phyloP scores from a whole-genome alignment of 2,113 vertebrate genomes.

The Cyanoderma ruficeps region DNA sequence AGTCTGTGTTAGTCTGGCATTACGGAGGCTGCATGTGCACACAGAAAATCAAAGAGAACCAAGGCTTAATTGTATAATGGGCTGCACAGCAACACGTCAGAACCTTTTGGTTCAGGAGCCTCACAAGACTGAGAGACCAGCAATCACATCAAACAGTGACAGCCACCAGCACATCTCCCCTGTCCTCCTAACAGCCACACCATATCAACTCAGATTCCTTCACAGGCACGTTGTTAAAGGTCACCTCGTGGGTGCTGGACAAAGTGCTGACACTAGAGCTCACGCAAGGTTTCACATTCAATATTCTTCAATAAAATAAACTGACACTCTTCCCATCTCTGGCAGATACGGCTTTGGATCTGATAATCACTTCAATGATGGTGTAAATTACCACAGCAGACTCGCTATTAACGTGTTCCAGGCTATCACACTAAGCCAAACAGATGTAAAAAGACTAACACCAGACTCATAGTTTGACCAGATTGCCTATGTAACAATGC shows the following conservation, averaged over 20 bases:
- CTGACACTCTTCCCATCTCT: background rate
- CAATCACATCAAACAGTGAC: background rate
- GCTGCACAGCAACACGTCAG: background rate
- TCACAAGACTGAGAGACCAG: background rate
- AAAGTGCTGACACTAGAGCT: background rate
- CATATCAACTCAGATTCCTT: background rate
- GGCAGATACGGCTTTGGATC: background rate
- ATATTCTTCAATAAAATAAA: slow-evolving; percentile 6
- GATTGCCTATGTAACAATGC: background rate
- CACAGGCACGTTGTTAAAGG: rapidly evolving
- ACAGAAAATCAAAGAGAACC: background rate
- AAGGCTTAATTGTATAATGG: background rate
- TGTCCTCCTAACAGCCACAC: background rate
- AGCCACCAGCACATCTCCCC: background rate
- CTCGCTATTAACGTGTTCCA: background rate
- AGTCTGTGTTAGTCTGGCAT: background rate
- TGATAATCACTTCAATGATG: background rate
- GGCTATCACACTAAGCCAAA: background rate
- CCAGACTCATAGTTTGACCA: background rate
- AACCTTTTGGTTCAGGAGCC: background rate
- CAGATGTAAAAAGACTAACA: background rate
- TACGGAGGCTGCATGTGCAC: background rate
- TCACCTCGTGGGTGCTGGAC: background rate
- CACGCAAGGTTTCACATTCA: background rate
- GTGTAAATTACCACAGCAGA: background rate